Evolutionary conservation across 2,113 vertebrate species (phyloP).

Genomic region (Holacanthus passer): DNA sequence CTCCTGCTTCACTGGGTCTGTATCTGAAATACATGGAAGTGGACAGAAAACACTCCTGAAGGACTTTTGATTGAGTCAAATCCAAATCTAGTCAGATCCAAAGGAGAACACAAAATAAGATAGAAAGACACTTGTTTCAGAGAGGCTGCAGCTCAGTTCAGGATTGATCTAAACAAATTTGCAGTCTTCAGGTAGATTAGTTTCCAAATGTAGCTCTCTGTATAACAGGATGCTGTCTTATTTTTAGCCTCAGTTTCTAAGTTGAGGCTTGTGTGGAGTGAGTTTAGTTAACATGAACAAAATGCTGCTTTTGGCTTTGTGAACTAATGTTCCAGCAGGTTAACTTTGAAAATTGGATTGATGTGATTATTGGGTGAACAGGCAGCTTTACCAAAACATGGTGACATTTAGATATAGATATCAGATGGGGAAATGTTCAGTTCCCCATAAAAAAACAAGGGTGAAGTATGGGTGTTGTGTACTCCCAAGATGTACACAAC

Average conservation of each 20-base stretch:
- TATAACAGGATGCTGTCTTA: not conserved
- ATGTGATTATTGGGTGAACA: not conserved
- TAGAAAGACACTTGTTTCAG: not conserved
- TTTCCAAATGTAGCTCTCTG: conserved; percentile 14
- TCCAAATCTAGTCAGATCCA: not conserved
- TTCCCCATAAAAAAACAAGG: not conserved
- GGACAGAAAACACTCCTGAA: not conserved
- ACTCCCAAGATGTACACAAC: not conserved
- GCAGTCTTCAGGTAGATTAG: not conserved
- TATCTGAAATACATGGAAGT: conserved; percentile 66
- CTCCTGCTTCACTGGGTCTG: conserved; percentile 77
- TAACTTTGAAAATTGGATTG: too few species aligned
- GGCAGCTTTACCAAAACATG: not conserved
- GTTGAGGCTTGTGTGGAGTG: not conserved
- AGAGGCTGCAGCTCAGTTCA: not conserved
- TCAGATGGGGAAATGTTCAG: not conserved
- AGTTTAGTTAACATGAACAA: not conserved
- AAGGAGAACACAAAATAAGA: not conserved
- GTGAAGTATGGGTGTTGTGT: not conserved
- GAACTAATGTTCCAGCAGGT: not conserved
- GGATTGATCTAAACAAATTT: not conserved
- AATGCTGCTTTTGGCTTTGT: conserved; percentile 11
- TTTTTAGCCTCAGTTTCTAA: not conserved
- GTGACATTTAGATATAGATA: not conserved
- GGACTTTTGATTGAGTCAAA: not conserved